Base-by-base conservation (phyloP, 2,113 vertebrate genomes). In the Lasiurus borealis region DNA sequence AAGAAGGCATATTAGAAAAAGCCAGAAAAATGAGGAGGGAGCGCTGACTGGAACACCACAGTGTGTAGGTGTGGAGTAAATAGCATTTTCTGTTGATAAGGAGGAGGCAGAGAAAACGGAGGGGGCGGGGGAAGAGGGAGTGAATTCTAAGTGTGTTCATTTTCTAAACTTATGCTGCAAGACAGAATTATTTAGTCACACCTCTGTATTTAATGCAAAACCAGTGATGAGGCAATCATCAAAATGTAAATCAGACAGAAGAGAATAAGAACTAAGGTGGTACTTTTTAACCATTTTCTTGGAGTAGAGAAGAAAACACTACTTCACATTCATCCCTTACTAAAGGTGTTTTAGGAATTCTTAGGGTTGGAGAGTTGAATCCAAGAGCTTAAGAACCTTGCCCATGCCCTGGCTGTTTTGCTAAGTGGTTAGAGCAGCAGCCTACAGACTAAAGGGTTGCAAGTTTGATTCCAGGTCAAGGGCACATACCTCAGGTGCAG, bases 131-230 rank as follows among this genome's bases (percentile, higher is more conserved):
- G n/a, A 40, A 40, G 40, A 40, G 40, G 50, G 48, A 34, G 82
- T 78, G 21, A 66, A 72, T 83, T 93, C 73, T 78, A 82, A 92
- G 85, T 48, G 85, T n/a, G 34, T 85, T 94, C 7, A 1, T 85
- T 83, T 92, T 83, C 93, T 89, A 95, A 97, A 94, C 96, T 95
- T 97, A 95, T 76, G 72, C 93, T 73, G 16, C 40, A 88, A 97
- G 88, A 93, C 62, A 85, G 93, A 91, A 95, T 93, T 86, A 86
- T 93, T 93, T 96, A 97, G 95, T 92, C 94, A 93, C 88, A 96
- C 81, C 92, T 96, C 96, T 96, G 69, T 85, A 82, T 85, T 97
- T 97, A 96, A 95, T 80, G 50, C 89, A 95, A 94, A 96, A 92
- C 85, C 69, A 46, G 89, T 66, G 62, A 96, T 93, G 88, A 96